Base-by-base conservation (phyloP, 2,888 invertebrate genomes). In the Xestia c-nigrum region DNA sequence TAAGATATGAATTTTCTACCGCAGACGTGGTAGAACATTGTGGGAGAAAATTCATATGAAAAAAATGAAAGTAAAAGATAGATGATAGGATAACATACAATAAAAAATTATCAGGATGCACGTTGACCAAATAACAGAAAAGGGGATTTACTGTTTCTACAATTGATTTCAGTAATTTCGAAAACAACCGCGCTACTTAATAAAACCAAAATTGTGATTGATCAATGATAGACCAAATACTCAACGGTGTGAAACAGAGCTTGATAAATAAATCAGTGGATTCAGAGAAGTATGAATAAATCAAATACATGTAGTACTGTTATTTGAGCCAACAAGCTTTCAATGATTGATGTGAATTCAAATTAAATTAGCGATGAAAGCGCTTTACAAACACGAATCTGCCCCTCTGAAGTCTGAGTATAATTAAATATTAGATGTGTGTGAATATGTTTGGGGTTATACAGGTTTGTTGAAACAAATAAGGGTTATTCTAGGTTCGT, bases 281-380 rank as follows among this genome's bases (percentile, higher is more conserved):
- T 70, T 61, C 52, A 69, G 59, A 43, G 74, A 68, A 72, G 70
- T 70, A 66, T 74, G 61, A 61, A 80, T 85, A 66, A 81, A 73
- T 81, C 59, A 70, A 79, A 84, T 50, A 65, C 43, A 31, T 59
- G n/a, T 81, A 63, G 46, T 57, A 52, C 50, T 57, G 40, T 74
- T 74, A 70, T 81, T 85, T 59, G 31, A 71, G 63, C 14, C 81
- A 66, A 66, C 65, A 70, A 24, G 81, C 65, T 69, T 38, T 61
- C 61, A 64, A 52, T 85, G 71, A 82, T 82, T 82, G 76, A 82
- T 82, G 68, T 72, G 64, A 69, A 81, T 74, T 75, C 69, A 80
- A 80, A 84, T 80, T 19, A 80, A 80, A 69, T 80, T 50, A 81
- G 46, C 12, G 64, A 50, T 72, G 68, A 65, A 85, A 85, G 67